Percentiles rank a stretch among this genome's conserved stretches.
Evolutionary conservation across 2,113 vertebrate genomes (phyloP).

Genomic region (Verasper variegatus): DNA sequence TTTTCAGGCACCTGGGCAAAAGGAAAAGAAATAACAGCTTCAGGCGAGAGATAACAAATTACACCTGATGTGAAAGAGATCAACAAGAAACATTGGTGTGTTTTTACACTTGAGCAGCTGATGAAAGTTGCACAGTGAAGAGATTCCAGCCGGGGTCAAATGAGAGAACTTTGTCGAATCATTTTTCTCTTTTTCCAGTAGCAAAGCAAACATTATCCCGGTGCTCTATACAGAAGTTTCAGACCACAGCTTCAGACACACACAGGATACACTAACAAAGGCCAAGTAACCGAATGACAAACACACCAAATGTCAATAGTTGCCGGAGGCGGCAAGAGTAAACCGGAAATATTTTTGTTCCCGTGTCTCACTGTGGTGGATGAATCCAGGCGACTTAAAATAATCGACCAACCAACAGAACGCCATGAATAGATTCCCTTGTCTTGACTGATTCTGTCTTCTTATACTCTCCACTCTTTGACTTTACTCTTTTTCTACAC

Average conservation of each 20-base stretch:
- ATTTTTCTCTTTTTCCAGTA: constrained; percentile 8
- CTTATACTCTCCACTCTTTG: not conserved
- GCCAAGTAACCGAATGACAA: constrained; percentile 26
- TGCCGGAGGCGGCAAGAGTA: constrained; percentile 17
- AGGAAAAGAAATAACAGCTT: not conserved
- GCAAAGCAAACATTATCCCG: constrained; percentile 35
- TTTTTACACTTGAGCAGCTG: constrained; percentile 19
- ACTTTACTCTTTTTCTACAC: not conserved
- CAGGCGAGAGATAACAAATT: not conserved
- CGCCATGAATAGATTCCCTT: constrained; percentile 29
- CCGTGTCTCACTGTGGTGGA: not conserved
- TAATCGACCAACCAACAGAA: constrained; percentile 38
- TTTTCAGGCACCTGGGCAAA: not conserved
- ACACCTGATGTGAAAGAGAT: constrained; percentile 2
- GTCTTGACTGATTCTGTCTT: constrained; percentile 17
- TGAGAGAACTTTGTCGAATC: not conserved
- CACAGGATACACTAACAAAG: constrained; percentile 19
- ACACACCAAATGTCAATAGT: constrained; percentile 41
- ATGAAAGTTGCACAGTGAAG: constrained; percentile 13
- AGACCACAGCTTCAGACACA: constrained; percentile 11
- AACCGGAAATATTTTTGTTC: constrained; percentile 15
- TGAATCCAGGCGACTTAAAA: constrained; percentile 45
- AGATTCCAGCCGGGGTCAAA: not conserved
- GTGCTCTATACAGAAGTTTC: constrained; percentile 14
- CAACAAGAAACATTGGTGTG: not conserved